Base-by-base conservation (phyloP, 2,888 invertebrate genomes). In the Stomorhina lunata region DNA sequence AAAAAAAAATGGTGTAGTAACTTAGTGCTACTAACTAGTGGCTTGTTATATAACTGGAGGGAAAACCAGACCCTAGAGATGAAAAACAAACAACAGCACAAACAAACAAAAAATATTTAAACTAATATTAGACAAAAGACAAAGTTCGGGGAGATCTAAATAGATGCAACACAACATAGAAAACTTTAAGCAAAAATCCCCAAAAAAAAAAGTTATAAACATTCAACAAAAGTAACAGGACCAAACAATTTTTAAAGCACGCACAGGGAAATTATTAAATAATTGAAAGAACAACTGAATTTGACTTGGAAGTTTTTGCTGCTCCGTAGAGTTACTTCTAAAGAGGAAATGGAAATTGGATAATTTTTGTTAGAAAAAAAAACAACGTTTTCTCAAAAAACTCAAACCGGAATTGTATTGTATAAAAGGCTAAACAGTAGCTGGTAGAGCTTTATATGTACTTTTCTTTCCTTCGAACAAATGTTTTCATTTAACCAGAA, bases 181-280 rank as follows among this genome's bases (percentile, higher is more conserved):
- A 48, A 50, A 59, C 32, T 12, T 32, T 25, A 40, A 15, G 32
- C 63, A 55, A n/a, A 25, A 45, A 25, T 4, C 22, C 25, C 45
- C 4, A 43, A 15, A 40, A 32, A 12, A 61, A 17, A 4, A 29
- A 20, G 17, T 6, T 27, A 25, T n/a, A 73, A 7, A 15, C 20
- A 10, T 57, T 12, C 32, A 40, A 68, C 57, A 37, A 37, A 10
- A 27, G 48, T 59, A 27, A 66, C 48, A 68, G 45, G 17, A 32
- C 29, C 12, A 59, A 53, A 80, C 48, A 53, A 72, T 45, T 65
- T 65, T 37, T 22, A 61, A 73, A 20, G 48, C 79, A 80, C 79
- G 79, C 79, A 66, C 66, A 66, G 4, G 25, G 37, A 73, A 73
- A 80, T 66, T 73, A 80, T 80, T 73, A 66, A 80, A 80, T 66